phyloP scores from a whole-genome alignment of 2,888 invertebrate species.

The Yponomeuta cagnagella region DNA sequence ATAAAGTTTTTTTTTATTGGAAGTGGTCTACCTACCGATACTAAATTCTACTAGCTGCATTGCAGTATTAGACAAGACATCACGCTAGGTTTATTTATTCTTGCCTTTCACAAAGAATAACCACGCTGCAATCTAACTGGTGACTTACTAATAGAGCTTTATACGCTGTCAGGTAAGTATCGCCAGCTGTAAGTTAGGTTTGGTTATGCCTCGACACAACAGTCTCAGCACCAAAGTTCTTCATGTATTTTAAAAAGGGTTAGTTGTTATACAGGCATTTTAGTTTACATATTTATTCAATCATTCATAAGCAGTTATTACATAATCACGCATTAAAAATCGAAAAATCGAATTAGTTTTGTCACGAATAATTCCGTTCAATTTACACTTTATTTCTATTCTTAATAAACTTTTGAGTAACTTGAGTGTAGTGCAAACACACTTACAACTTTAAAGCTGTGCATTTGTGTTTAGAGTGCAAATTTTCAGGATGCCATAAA shows the following conservation, averaged over 20 bases:
- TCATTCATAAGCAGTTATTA: too few relatives aligned
- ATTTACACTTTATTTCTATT: not conserved
- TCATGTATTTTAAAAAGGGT: not conserved
- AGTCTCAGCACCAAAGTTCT: not conserved
- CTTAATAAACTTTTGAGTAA: not conserved
- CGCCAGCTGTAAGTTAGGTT: not conserved
- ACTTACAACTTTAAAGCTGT: not conserved
- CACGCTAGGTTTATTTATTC: constrained; percentile 51
- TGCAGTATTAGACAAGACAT: constrained; percentile 46
- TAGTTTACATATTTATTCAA: too few relatives aligned
- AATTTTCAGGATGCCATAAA: not conserved
- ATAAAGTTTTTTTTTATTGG: too few relatives aligned
- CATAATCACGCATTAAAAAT: too few relatives aligned
- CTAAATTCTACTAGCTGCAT: constrained; percentile 19
- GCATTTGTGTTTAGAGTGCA: not conserved
- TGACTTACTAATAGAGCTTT: not conserved
- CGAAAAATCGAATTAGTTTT: not conserved
- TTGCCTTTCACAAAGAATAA: constrained; percentile 5
- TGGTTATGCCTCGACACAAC: not conserved
- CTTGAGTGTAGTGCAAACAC: not conserved
- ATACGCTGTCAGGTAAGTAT: not conserved
- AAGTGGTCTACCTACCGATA: too few relatives aligned
- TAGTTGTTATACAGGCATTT: not conserved
- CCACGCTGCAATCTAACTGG: not conserved
- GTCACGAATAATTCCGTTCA: not conserved